Conservation (phyloP, 2,797 vertebrate species). For the Distichodus sexfasciatus region DNA sequence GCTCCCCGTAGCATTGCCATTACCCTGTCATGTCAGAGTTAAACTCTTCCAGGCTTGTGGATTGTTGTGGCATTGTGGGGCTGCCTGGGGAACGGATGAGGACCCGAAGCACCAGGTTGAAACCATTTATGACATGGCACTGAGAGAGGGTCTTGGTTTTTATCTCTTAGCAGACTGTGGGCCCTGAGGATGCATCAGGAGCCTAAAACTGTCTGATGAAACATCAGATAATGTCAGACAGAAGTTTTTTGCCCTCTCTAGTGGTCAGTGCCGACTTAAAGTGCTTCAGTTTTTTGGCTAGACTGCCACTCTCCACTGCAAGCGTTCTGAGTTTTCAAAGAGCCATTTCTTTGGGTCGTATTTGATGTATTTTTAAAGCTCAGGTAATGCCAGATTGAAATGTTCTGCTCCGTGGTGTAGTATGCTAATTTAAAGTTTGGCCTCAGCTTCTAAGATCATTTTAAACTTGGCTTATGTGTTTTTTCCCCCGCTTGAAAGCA, state of each 20-base stretch:
- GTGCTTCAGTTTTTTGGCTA: neutral
- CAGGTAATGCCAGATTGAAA: slow-evolving; percentile 7
- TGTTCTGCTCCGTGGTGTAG: neutral
- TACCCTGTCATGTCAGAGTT: slow-evolving; percentile 20
- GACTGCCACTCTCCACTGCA: slow-evolving; percentile 3
- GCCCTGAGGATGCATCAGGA: slow-evolving; percentile 18
- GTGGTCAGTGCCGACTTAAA: slow-evolving; percentile 7
- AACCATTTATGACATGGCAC: slow-evolving; percentile 27
- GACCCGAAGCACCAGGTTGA: slow-evolving; percentile 13
- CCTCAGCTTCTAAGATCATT: neutral
- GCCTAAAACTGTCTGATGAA: slow-evolving; percentile 28
- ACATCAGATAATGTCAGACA: slow-evolving; percentile 20
- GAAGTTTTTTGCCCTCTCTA: slow-evolving; percentile 21
- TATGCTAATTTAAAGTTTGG: slow-evolving; percentile 2
- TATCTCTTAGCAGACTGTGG: slow-evolving; percentile 20
- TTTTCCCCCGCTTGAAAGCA: neutral
- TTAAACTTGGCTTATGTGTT: neutral
- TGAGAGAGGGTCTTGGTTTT: slow-evolving; percentile 21
- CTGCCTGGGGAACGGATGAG: slow-evolving; percentile 20
- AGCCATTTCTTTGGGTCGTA: neutral
- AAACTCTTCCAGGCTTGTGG: slow-evolving; percentile 40
- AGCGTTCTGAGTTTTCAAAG: neutral
- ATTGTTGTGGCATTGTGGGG: slow-evolving; percentile 36
- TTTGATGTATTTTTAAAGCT: neutral
- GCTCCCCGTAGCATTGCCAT: slow-evolving; percentile 11